Base-by-base conservation (phyloP, 1,140 invertebrate species). In the Hylaeus anthracinus region DNA sequence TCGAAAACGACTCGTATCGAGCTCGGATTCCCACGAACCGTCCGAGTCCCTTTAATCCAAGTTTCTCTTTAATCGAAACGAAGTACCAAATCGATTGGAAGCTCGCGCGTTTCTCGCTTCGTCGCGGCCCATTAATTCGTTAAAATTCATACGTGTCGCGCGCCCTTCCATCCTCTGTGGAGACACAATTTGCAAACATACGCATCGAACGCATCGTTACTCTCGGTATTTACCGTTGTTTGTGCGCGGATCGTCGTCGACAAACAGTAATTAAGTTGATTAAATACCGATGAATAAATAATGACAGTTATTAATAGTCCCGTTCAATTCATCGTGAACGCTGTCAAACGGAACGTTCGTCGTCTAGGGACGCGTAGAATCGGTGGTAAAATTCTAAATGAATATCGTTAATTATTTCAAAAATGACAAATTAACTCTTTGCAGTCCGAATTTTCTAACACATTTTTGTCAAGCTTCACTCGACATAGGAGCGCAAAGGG, bases 251-350 rank as follows among this genome's bases (percentile, higher is more conserved):
- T 43, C 70, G 61, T 51, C 37, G 12, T 61, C 41, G 61, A 41
- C 61, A 65, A 73, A 79, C 70, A 41, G 72, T 79, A 73, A 73
- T 79, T 73, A 73, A 73, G 51, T 79, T 79, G 39, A 79, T 79
- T 51, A 79, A 79, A 79, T 65, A 79, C 65, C 37, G 71, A 73
- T 55, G 70, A n/a, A 58, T 66, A 73, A 79, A 79, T 65, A 65
- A 65, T 51, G 41, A 65, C 70, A 51, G 71, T 79, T 79, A 73
- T 79, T 79, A 79, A 79, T 79, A 56, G 70, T 5, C 26, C 51
- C 39, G 51, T 15, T 26, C n/a, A 51, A 55, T 26, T 70, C 41
- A 53, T 14, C 6, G n/a, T 26, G 15, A 14, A 15, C 10, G 41
- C 55, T 69, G 6, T 1, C 15, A 53, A 72, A 53, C 12, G 51